These are phyloP conservation scores for Ptiloglossa arizonensis DNA, from an alignment of 1,140 invertebrate genomes.

Conservation along the genomic window DNA sequence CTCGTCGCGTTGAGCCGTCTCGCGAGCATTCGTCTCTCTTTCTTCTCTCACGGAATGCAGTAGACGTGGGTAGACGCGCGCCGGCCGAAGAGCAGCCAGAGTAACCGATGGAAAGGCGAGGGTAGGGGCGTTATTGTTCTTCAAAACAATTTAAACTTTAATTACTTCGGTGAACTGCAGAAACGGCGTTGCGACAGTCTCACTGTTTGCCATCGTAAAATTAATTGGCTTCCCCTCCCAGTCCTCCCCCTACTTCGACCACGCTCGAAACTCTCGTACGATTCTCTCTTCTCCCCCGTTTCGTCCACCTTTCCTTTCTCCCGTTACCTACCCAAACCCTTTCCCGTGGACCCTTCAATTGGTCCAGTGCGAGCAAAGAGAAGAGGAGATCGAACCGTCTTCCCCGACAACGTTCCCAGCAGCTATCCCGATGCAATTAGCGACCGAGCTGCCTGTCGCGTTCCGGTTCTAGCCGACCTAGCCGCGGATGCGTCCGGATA, in stretches of 20 bases:
- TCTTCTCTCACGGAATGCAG: conserved; percentile 5
- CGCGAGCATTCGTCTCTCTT: neutral
- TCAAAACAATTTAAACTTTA: conserved; percentile 76
- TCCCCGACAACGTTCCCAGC: conserved; percentile 59
- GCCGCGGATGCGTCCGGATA: conserved; percentile 44
- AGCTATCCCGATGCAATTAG: conserved; percentile 73
- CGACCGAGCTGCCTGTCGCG: conserved; percentile 65
- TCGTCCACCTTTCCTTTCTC: conserved; percentile 45
- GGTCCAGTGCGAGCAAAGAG: conserved; percentile 53
- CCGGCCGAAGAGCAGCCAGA: conserved; percentile 27
- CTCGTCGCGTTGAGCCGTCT: conserved; percentile 14
- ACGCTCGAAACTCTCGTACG: conserved; percentile 53
- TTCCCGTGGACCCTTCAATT: conserved; percentile 61
- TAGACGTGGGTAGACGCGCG: conserved; percentile 31
- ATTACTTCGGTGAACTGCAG: conserved; percentile 75
- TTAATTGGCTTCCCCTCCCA: conserved; percentile 70
- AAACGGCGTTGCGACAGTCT: conserved; percentile 74
- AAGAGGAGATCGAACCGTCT: conserved; percentile 66
- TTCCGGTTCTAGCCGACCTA: conserved; percentile 28
- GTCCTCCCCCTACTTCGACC: conserved; percentile 53
- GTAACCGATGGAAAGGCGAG: conserved; percentile 25
- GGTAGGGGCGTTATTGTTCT: conserved; percentile 70
- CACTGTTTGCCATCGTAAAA: conserved; percentile 75
- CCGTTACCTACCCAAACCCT: conserved; percentile 13
- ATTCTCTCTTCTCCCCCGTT: conserved; percentile 6